Conservation (phyloP, 2,797 vertebrate genomes). For the Notolepis coatsorum region DNA sequence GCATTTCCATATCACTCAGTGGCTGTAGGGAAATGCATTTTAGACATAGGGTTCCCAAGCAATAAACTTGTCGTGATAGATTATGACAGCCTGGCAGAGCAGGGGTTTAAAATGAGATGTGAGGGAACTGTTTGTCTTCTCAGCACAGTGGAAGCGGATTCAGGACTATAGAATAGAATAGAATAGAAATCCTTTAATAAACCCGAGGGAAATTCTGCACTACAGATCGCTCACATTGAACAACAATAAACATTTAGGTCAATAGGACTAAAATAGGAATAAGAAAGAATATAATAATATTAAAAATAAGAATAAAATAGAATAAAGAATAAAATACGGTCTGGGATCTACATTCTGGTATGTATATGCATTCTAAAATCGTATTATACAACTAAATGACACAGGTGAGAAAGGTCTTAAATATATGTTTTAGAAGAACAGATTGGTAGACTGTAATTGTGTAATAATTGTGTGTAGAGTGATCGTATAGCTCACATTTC, state of each 20-base stretch:
- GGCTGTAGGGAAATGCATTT: not conserved
- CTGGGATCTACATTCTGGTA: too few species aligned
- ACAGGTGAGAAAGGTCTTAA: slow-evolving; percentile 29
- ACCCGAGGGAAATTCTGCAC: too few species aligned
- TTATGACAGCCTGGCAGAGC: slow-evolving; percentile 46
- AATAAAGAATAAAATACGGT: too few species aligned
- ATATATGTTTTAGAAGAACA: too few species aligned
- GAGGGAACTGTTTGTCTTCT: slow-evolving; percentile 37
- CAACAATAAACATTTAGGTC: too few species aligned
- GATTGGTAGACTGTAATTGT: not conserved
- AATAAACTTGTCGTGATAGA: slow-evolving; percentile 57
- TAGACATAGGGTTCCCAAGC: slow-evolving; percentile 60
- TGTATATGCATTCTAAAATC: too few species aligned
- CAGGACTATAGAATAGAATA: slow-evolving; percentile 5
- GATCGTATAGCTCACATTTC: not conserved
- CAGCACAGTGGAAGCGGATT: slow-evolving; percentile 13
- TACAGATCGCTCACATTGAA: too few species aligned
- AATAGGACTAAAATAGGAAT: too few species aligned
- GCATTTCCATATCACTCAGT: not conserved
- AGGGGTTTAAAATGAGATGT: slow-evolving; percentile 64
- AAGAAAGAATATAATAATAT: too few species aligned
- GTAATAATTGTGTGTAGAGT: not conserved
- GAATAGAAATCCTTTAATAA: too few species aligned
- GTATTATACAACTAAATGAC: too few species aligned
- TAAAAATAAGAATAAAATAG: too few species aligned